These are phyloP conservation scores for Cataglyphis rosenhaueri DNA, from an alignment of 2,888 invertebrate genomes.

Conservation along the genomic window DNA sequence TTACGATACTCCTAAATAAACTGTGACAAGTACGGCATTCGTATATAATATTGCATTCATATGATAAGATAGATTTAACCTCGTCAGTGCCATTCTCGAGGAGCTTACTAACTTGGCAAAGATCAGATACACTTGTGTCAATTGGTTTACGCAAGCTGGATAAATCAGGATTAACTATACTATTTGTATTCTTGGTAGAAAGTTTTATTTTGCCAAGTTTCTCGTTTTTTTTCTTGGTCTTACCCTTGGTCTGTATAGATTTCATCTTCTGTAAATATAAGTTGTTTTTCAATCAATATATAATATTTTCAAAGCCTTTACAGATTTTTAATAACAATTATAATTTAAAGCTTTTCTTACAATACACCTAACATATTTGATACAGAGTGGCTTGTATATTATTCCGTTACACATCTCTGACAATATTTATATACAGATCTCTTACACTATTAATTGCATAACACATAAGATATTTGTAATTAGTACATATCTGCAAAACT, in stretches of 20 bases:
- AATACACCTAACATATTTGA: neutral
- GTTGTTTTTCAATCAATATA: neutral
- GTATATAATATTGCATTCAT: slow-evolving; percentile 95
- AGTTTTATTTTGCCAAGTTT: slow-evolving; percentile 71
- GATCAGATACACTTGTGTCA: slow-evolving; percentile 89
- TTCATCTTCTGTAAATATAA: slow-evolving; percentile 64
- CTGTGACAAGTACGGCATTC: slow-evolving; percentile 96
- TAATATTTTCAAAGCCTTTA: neutral
- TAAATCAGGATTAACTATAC: slow-evolving; percentile 68
- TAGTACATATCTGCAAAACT: neutral
- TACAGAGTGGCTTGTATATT: neutral
- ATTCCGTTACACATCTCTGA: neutral
- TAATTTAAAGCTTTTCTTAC: neutral
- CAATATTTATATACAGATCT: neutral
- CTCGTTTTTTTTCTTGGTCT: slow-evolving; percentile 70
- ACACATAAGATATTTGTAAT: neutral
- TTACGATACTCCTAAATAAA: slow-evolving; percentile 94
- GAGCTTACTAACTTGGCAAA: slow-evolving; percentile 90
- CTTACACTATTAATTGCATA: neutral
- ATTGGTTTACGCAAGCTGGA: slow-evolving; percentile 88
- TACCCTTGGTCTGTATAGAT: slow-evolving; percentile 73
- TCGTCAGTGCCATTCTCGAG: slow-evolving; percentile 92
- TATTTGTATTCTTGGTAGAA: slow-evolving; percentile 47
- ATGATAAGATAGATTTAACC: slow-evolving; percentile 89
- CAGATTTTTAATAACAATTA: neutral